Conservation (phyloP, 1,140 invertebrate genomes). For the Bombus haemorrhoidalis region DNA sequence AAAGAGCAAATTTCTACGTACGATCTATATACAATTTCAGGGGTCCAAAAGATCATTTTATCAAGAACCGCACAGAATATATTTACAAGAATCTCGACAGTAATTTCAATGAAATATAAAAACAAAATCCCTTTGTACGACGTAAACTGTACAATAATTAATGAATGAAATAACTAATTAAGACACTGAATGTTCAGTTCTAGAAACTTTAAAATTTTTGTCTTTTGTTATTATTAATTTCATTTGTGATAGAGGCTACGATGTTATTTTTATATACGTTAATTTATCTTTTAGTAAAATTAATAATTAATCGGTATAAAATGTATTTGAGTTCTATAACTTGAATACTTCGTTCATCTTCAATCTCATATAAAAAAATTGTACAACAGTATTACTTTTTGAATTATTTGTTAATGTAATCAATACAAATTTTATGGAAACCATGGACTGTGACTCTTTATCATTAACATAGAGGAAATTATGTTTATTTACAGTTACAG, state of each 20-base stretch:
- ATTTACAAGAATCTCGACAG: slow-evolving; percentile 44
- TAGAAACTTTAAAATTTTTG: neutral
- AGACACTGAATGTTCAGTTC: slow-evolving; percentile 1
- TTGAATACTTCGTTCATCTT: neutral
- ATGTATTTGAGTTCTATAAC: neutral
- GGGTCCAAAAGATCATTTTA: slow-evolving; percentile 40
- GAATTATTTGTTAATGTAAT: neutral
- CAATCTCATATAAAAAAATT: slow-evolving; percentile 24
- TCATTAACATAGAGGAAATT: slow-evolving; percentile 75
- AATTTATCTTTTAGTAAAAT: slow-evolving; percentile 2
- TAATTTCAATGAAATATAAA: slow-evolving; percentile 25
- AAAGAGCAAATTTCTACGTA: slow-evolving; percentile 43
- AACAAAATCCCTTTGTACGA: slow-evolving; percentile 12
- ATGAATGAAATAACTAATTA: slow-evolving; percentile 7
- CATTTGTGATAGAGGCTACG: neutral
- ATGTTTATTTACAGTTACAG: slow-evolving; percentile 79
- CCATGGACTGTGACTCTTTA: slow-evolving; percentile 16
- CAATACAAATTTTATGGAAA: slow-evolving; percentile 9
- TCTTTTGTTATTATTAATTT: slow-evolving; percentile 13
- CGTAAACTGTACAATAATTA: slow-evolving; percentile 22
- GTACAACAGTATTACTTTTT: slow-evolving; percentile 27
- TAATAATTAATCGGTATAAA: slow-evolving; percentile 7
- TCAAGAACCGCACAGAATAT: slow-evolving; percentile 43
- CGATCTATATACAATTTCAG: slow-evolving; percentile 37
- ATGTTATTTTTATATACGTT: neutral